These are phyloP conservation scores for Abramis brama DNA, from an alignment of 2,113 vertebrate species.

Conservation along the genomic window DNA sequence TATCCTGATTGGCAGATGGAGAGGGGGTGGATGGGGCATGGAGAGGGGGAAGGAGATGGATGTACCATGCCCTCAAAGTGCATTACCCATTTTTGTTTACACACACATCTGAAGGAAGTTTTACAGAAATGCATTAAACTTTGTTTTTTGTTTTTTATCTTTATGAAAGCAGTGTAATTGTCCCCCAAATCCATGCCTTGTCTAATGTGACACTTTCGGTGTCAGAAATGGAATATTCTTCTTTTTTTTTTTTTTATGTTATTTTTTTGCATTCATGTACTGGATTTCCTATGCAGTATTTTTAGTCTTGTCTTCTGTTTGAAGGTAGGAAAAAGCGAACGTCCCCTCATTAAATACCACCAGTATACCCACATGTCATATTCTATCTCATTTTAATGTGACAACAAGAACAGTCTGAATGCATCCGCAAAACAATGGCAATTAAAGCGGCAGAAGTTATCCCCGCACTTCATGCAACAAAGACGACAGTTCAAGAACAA, in stretches of 20 bases:
- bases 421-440: constrained; percentile 3
- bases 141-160: neutral
- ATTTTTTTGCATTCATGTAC: neutral
- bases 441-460: neutral
- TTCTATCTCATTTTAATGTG: constrained; percentile 20
- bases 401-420: neutral
- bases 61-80: neutral
- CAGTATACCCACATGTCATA: neutral
- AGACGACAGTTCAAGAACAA: neutral
- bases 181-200: neutral
- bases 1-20: constrained; percentile 75
- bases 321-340: neutral
- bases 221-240: neutral
- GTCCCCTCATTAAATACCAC: constrained; percentile 4
- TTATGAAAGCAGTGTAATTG: neutral
- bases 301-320: constrained; percentile 10
- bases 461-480: neutral
- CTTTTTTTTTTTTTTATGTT: neutral
- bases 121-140: neutral
- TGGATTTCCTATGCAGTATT: neutral
- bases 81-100: neutral
- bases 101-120: neutral
- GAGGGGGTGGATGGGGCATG: constrained; percentile 5
- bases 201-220: neutral
- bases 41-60: constrained; percentile 17